Evolutionary conservation across 2,113 vertebrate genomes (phyloP), one percentile per base, ranked within the genome.

Genomic region (Dipodomys merriami): DNA sequence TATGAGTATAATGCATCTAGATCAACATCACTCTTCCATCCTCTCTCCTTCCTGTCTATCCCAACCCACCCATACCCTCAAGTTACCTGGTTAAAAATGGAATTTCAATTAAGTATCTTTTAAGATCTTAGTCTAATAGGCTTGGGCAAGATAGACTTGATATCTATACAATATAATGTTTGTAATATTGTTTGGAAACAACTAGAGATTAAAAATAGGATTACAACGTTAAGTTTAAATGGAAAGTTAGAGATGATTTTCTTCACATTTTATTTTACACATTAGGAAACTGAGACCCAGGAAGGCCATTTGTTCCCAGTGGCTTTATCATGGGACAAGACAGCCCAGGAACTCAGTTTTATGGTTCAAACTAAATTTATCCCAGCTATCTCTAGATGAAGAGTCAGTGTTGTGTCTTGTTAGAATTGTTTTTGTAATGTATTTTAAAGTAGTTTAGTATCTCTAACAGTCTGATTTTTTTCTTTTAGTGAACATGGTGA

Each of bases 361-460:
- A 53, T 27, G n/a, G 25, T 53, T 79, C 35, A 29, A 67, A 35
- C 0, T 29, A 44, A 53, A 84, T 72, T 27, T 88, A 86, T 49
- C 60, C 39, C 81, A 89, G 12, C 9, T 80, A 25, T 35, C 65
- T 86, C 62, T 64, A 69, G 53, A 44, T 65, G 83, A 57, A 88
- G 30, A 53, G 1, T 49, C 35, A 67, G 4, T 15, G 89, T 4
- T 84, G 6, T 87, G 10, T 13, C 20, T 44, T 71, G 33, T 64
- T 80, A 22, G 13, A 80, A 83, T 72, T 72, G 83, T 71, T 92
- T 93, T 64, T 60, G 0, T 30, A 83, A 76, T 5, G 80, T 6
- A 72, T 88, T 84, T 90, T 57, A 92, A 90, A 86, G 23, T 35
- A 64, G 29, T 80, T 81, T 25, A 84, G 62, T 60, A 81, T 83